Conservation (phyloP, 2,888 invertebrate genomes). For the Panzeria rudis region DNA sequence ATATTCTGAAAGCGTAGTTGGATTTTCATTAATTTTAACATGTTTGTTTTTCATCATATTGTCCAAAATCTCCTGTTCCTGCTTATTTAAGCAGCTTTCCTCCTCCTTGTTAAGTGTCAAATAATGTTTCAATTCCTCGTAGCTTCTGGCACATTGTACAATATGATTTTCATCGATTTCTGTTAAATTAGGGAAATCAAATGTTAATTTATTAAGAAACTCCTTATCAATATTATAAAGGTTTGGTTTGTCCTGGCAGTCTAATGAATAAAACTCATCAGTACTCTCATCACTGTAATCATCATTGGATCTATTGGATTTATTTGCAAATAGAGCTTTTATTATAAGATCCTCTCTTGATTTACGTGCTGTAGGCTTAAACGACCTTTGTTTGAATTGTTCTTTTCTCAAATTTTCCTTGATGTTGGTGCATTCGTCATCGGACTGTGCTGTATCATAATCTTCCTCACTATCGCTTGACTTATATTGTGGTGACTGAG, state of each 20-base stretch:
- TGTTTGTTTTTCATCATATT: constrained; percentile 60
- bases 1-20: background rate
- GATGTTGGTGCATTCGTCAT: constrained; percentile 65
- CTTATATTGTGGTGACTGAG: constrained; percentile 52
- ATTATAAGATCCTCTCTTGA: constrained; percentile 30
- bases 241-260: constrained; percentile 67
- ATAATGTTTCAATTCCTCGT: constrained; percentile 75
- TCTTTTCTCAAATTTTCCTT: background rate
- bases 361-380: constrained; percentile 3
- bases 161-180: constrained; percentile 74
- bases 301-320: background rate
- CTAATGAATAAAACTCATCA: constrained; percentile 76
- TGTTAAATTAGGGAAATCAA: constrained; percentile 73
- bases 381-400: constrained; percentile 7
- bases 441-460: constrained; percentile 71
- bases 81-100: constrained; percentile 60
- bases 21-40: background rate
- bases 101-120: constrained; percentile 69
- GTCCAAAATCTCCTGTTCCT: constrained; percentile 73
- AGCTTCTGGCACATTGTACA: constrained; percentile 77
- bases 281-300: constrained; percentile 56
- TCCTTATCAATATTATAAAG: constrained; percentile 76
- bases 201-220: constrained; percentile 77
- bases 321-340: constrained; percentile 33
- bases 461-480: constrained; percentile 73